Evolutionary conservation across 1,140 invertebrate species (phyloP).

Genomic region (Patella vulgata): DNA sequence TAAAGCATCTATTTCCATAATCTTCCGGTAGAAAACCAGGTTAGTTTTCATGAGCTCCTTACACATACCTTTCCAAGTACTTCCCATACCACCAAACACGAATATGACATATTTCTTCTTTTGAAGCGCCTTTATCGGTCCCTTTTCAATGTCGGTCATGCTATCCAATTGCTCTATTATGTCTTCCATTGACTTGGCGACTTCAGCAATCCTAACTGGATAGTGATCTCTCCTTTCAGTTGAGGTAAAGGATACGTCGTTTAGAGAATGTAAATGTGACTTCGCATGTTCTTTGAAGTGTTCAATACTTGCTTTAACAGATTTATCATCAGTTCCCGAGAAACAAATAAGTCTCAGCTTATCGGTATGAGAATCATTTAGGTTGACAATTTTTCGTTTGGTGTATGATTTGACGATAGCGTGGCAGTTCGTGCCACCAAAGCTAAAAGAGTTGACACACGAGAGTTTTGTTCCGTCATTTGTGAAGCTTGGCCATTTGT

Average conservation of each 20-base stretch:
- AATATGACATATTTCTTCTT: conserved; percentile 39
- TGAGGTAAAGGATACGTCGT: conserved; percentile 37
- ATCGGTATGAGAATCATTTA: not conserved
- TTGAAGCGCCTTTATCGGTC: no score
- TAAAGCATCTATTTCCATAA: conserved; percentile 35
- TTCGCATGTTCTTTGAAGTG: conserved; percentile 8
- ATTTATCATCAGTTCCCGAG: conserved; percentile 22
- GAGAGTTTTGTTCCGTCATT: no score
- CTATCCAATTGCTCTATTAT: conserved; percentile 1
- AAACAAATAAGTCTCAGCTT: conserved; percentile 21
- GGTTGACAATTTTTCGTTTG: not conserved
- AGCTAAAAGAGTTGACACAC: no score
- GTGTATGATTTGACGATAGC: conserved; percentile 32
- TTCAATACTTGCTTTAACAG: conserved; percentile 17
- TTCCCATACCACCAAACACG: conserved; percentile 51
- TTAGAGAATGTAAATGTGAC: conserved; percentile 8
- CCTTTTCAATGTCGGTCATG: no score
- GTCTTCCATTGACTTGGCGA: conserved; percentile 20
- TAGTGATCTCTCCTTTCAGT: conserved; percentile 36
- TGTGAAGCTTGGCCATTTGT: no score
- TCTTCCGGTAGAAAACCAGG: conserved; percentile 20
- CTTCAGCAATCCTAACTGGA: conserved; percentile 17
- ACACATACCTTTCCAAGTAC: no score
- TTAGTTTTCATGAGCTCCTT: no score
- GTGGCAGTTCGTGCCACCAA: conserved; percentile 53